Conservation (phyloP, 1,140 invertebrate species). For the Leptonema lineaticorne region DNA sequence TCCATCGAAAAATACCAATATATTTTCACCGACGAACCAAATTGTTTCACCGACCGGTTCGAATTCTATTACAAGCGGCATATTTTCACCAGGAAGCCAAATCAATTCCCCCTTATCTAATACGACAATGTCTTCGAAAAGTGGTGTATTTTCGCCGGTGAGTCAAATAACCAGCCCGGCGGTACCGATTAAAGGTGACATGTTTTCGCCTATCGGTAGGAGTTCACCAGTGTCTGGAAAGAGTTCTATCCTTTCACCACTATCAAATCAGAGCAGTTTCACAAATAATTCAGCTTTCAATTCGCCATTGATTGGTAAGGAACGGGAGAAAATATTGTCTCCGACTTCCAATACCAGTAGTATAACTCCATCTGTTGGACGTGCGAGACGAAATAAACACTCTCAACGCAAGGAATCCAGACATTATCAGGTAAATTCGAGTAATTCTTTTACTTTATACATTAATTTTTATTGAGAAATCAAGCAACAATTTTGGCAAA, state of each 20-base stretch:
- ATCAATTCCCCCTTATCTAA: conserved; percentile 57
- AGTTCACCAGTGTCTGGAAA: conserved; percentile 52
- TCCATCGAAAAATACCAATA: conserved; percentile 47
- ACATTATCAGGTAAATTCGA: conserved; percentile 59
- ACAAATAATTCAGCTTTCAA: conserved; percentile 47
- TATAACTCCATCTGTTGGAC: conserved; percentile 53
- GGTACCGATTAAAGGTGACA: conserved; percentile 52
- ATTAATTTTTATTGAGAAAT: too few species aligned
- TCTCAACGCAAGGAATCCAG: conserved; percentile 63
- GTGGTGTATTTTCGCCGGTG: conserved; percentile 53
- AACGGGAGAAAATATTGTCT: conserved; percentile 55
- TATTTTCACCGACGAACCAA: conserved; percentile 52
- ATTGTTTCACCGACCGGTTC: conserved; percentile 58
- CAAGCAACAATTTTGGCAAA: too few species aligned
- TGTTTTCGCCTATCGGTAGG: conserved; percentile 54
- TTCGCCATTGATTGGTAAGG: conserved; percentile 56
- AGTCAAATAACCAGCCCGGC: conserved; percentile 49
- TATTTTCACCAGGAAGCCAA: conserved; percentile 57
- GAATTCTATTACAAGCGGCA: conserved; percentile 57
- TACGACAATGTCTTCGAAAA: conserved; percentile 56
- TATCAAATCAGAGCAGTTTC: conserved; percentile 46
- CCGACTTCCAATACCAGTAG: conserved; percentile 55
- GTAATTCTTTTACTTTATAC: neutral
- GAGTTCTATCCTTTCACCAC: conserved; percentile 52
- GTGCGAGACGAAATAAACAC: conserved; percentile 56